Evolutionary conservation across 1,140 invertebrate species (phyloP).

Genomic region (Musca vetustissima): DNA sequence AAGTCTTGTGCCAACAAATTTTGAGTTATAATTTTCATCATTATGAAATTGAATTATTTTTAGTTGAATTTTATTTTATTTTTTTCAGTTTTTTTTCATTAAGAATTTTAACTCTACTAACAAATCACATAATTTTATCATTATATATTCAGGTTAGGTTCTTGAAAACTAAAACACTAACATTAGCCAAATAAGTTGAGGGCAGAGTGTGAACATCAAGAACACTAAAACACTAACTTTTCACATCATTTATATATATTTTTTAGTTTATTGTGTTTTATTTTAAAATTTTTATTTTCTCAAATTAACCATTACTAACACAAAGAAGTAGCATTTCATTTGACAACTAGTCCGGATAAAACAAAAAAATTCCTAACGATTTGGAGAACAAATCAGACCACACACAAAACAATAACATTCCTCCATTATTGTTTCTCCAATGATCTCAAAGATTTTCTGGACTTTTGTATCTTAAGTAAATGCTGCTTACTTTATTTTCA

Average conservation of each 20-base stretch:
- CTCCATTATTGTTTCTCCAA: too few relatives aligned
- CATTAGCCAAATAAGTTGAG: slow-evolving; percentile 41
- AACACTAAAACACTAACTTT: slow-evolving; percentile 33
- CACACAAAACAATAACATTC: too few relatives aligned
- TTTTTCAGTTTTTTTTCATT: slow-evolving; percentile 7
- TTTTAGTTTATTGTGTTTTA: slow-evolving; percentile 8
- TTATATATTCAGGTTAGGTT: not conserved
- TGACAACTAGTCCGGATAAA: not conserved
- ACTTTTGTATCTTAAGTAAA: not conserved
- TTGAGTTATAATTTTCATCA: slow-evolving; percentile 9
- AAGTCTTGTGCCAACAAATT: slow-evolving; percentile 9
- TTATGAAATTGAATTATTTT: not conserved
- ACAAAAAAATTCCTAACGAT: slow-evolving; percentile 23
- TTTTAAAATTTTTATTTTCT: not conserved
- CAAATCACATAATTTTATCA: slow-evolving; percentile 5
- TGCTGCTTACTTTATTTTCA: too few relatives aligned
- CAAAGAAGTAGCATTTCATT: too few relatives aligned
- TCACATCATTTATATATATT: slow-evolving; percentile 30
- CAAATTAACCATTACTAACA: slow-evolving; percentile 31
- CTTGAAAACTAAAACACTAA: slow-evolving; percentile 48
- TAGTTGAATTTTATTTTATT: not conserved
- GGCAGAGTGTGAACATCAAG: slow-evolving; percentile 21
- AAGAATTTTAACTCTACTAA: not conserved
- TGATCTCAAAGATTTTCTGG: too few relatives aligned
- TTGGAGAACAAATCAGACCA: not conserved